A percentile compares a stretch with the other conserved stretches of the same genome.
phyloP scores from a whole-genome alignment of 23 tunicate genomes.

The Phallusia fumigata region DNA sequence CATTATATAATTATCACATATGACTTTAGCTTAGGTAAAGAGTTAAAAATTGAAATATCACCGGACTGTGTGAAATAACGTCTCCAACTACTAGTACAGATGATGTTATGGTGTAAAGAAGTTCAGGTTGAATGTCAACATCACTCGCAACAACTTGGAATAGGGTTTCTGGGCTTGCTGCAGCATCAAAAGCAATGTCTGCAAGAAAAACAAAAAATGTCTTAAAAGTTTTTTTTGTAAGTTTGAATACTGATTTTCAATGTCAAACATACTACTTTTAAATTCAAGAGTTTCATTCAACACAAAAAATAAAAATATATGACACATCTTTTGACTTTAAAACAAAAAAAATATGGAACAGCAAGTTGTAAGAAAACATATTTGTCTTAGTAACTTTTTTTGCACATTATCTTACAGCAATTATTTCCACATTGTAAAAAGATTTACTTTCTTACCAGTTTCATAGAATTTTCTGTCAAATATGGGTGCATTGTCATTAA shows the following conservation, averaged over 20 bases:
- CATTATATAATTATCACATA: no score
- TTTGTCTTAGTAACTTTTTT: no score
- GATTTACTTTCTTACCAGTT: constrained; percentile 53
- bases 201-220: neutral
- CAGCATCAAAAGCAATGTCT: constrained; percentile 46
- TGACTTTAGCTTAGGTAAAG: no score
- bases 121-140: constrained; percentile 33
- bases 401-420: no score
- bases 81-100: neutral
- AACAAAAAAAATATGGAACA: no score
- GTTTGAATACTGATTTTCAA: neutral
- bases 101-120: constrained; percentile 20
- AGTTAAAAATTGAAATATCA: no score
- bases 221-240: neutral
- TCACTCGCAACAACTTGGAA: constrained; percentile 44
- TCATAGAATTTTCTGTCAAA: constrained; percentile 15
- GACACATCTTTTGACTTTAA: no score
- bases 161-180: constrained; percentile 18
- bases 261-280: no score
- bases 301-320: no score
- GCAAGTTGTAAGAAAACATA: neutral
- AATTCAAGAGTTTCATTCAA: no score
- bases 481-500: constrained; percentile 58
- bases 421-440: no score
- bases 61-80: neutral